phyloP scores from a whole-genome alignment of 2,113 vertebrate species.

The Hydrochoerus hydrochaeris region DNA sequence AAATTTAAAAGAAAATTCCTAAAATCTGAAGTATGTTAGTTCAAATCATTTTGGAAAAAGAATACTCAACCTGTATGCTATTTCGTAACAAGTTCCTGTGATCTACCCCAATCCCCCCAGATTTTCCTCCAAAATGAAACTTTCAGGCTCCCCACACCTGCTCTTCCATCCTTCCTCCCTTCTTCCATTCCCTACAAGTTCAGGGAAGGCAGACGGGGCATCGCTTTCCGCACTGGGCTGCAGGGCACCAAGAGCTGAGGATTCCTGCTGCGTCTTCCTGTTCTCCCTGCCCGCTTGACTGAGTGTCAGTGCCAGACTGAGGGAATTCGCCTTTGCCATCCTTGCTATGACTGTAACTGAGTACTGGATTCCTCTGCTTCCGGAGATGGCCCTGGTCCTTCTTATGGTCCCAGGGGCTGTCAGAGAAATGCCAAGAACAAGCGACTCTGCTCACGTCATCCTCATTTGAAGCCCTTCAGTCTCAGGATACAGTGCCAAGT shows the following conservation, averaged over 20 bases:
- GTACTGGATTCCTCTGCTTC: not conserved
- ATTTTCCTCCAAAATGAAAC: not conserved
- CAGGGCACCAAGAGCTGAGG: too few relatives aligned
- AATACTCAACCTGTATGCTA: not conserved
- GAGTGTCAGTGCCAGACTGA: accelerated
- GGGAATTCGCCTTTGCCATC: not conserved
- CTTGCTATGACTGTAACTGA: not conserved
- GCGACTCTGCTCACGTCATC: not conserved
- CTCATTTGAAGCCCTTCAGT: not conserved
- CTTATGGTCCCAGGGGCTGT: not conserved
- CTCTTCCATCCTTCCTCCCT: not conserved
- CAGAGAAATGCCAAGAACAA: not conserved
- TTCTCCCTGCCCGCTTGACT: not conserved
- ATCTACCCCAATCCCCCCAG: not conserved
- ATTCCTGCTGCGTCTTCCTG: not conserved
- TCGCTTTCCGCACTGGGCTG: accelerated
- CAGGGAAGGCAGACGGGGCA: accelerated
- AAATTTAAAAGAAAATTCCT: not conserved
- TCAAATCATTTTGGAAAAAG: not conserved
- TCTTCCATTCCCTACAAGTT: not conserved
- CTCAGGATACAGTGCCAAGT: not conserved
- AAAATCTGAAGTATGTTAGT: not conserved
- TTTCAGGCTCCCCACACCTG: not conserved
- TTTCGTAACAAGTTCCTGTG: not conserved
- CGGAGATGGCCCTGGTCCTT: accelerated